A percentile compares a stretch with the other conserved stretches of the same genome.
phyloP scores from a whole-genome alignment of 64 coral and sea anemone genomes.

The Hydrozoanthus tunicans region DNA sequence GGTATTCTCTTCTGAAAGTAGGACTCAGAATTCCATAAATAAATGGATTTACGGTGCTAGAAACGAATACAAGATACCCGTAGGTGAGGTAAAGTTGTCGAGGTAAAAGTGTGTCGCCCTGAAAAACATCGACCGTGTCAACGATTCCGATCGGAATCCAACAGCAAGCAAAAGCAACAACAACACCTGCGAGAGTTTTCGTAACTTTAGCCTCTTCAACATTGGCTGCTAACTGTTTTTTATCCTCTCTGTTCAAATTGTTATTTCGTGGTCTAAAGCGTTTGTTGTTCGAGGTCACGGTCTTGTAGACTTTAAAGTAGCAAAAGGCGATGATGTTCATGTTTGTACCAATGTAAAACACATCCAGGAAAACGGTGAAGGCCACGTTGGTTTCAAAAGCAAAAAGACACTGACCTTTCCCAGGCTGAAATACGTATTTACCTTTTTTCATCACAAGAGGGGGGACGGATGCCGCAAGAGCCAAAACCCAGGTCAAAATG shows the following conservation, averaged over 20 bases:
- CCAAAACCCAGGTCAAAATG: slow-evolving; percentile 5
- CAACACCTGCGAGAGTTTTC: slow-evolving; percentile 54
- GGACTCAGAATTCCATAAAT: slow-evolving; percentile 68
- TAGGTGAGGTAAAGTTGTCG: slow-evolving; percentile 69
- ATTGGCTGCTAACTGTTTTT: slow-evolving; percentile 40
- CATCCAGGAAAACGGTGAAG: slow-evolving; percentile 45
- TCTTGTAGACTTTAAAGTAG: slow-evolving; percentile 51
- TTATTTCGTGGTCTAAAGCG: slow-evolving; percentile 9
- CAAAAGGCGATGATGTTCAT: slow-evolving; percentile 49
- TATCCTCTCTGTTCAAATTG: slow-evolving; percentile 20
- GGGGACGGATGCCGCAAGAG: slow-evolving; percentile 20
- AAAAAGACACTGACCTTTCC: slow-evolving; percentile 45
- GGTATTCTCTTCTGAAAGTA: slow-evolving; percentile 59
- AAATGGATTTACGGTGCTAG: slow-evolving; percentile 68
- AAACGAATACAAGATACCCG: slow-evolving; percentile 60
- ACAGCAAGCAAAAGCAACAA: slow-evolving; percentile 72
- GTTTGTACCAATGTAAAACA: slow-evolving; percentile 38
- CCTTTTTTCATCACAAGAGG: slow-evolving; percentile 31
- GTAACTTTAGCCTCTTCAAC: slow-evolving; percentile 51
- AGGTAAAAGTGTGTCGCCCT: slow-evolving; percentile 31
- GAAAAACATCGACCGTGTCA: slow-evolving; percentile 59
- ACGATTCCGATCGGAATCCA: slow-evolving; percentile 76
- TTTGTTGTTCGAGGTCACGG: slow-evolving; percentile 21
- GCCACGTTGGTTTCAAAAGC: slow-evolving; percentile 28
- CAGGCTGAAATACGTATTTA: slow-evolving; percentile 21